Percentiles rank a stretch among this genome's conserved stretches.
Conservation (phyloP, 2,113 vertebrate genomes). For the Rissa tridactyla region DNA sequence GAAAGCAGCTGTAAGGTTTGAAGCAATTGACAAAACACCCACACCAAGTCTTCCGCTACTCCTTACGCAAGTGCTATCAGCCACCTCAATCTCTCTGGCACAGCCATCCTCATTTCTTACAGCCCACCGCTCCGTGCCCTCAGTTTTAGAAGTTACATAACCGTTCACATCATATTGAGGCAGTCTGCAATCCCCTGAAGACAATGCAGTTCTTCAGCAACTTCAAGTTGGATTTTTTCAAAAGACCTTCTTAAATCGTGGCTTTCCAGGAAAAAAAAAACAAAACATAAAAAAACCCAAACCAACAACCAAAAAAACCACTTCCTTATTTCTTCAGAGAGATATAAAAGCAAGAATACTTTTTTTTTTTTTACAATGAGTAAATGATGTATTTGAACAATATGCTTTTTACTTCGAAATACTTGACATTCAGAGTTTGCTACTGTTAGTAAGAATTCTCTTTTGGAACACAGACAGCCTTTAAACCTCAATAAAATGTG, state of each 20-base stretch:
- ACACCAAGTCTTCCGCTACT: not conserved
- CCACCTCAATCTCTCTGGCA: not conserved
- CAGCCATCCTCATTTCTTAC: not conserved
- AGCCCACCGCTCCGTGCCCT: rapidly evolving
- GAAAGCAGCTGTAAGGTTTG: not conserved
- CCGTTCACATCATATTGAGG: not conserved
- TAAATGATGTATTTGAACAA: not conserved
- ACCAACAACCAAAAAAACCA: not conserved
- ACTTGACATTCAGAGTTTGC: not conserved
- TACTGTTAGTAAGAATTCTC: not conserved
- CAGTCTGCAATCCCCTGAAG: not conserved
- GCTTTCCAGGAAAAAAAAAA: not conserved
- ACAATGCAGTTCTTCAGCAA: not conserved
- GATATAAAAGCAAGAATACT: not conserved
- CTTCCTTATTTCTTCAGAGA: not conserved
- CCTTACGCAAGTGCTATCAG: not conserved
- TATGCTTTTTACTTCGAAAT: not conserved
- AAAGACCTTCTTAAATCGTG: not conserved
- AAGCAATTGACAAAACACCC: not conserved
- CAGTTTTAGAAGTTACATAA: not conserved
- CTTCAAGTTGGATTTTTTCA: not conserved
- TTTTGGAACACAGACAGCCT: not conserved
- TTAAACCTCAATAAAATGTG: not conserved
- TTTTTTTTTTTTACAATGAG: not conserved
- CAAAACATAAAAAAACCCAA: no score